phyloP scores from a whole-genome alignment of 1,140 invertebrate species.

The Drosophila nebulosa region DNA sequence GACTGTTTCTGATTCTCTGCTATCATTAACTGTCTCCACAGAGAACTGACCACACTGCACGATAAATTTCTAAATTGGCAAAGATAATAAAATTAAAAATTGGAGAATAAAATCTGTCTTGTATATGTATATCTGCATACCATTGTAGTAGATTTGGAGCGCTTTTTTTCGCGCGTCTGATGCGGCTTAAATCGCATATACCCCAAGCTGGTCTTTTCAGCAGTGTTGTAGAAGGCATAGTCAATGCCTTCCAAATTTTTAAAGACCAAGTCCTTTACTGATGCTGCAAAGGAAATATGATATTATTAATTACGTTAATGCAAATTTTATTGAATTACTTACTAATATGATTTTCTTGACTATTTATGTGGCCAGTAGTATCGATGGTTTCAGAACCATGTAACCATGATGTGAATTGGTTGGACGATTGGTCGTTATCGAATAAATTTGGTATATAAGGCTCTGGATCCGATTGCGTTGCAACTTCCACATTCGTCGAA shows the following conservation, averaged over 20 bases:
- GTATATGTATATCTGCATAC: conserved; percentile 12
- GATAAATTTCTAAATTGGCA: conserved; percentile 42
- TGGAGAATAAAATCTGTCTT: neutral
- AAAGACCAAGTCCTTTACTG: conserved; percentile 31
- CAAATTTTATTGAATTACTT: neutral
- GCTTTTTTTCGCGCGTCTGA: conserved; percentile 33
- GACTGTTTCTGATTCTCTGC: neutral
- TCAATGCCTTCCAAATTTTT: conserved; percentile 44
- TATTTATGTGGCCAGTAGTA: neutral
- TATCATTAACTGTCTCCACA: neutral
- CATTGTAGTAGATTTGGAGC: conserved; percentile 26
- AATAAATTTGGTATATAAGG: neutral
- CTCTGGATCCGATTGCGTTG: neutral
- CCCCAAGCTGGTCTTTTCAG: conserved; percentile 32
- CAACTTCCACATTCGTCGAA: neutral
- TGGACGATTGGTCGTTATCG: neutral
- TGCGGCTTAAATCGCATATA: conserved; percentile 59
- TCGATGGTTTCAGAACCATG: neutral
- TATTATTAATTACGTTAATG: too few relatives aligned
- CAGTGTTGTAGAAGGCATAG: conserved; percentile 55
- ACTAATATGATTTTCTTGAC: neutral
- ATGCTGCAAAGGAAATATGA: conserved; percentile 15
- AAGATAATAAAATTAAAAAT: neutral
- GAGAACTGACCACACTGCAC: conserved; percentile 43
- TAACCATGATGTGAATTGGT: neutral